These are phyloP conservation scores for Rhopilema esculentum DNA, from an alignment of 30 jellyfish, hydroid and myxozoan species.

Conservation along the genomic window DNA sequence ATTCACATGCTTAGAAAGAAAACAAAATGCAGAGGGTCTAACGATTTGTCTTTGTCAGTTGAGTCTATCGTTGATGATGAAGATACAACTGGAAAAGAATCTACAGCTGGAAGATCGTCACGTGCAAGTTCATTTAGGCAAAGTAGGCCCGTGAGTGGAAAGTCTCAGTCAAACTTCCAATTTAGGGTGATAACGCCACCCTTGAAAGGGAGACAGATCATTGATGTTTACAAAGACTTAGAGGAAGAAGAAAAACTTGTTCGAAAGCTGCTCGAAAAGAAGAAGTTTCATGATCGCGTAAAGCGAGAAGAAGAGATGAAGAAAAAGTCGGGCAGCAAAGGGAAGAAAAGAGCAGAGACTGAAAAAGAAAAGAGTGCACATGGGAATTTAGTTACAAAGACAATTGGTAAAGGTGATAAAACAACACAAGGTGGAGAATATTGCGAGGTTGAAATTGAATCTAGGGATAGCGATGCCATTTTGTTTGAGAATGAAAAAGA, in stretches of 20 bases:
- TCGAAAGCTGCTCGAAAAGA: constrained; percentile 39
- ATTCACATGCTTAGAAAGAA: constrained; percentile 25
- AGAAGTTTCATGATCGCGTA: constrained; percentile 46
- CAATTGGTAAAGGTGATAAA: neutral
- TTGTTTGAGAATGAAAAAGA: neutral
- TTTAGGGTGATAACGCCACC: constrained; percentile 68
- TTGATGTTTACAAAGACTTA: constrained; percentile 56
- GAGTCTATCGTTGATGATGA: constrained; percentile 14
- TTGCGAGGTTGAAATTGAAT: neutral
- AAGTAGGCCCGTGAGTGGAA: constrained; percentile 27
- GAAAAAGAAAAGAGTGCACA: neutral
- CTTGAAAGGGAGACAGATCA: constrained; percentile 49
- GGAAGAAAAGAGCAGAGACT: neutral
- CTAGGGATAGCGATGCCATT: neutral
- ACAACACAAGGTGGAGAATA: neutral
- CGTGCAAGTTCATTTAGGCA: neutral
- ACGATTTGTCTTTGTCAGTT: neutral
- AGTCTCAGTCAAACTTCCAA: neutral
- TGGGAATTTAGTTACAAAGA: neutral
- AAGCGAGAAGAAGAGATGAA: constrained; percentile 34
- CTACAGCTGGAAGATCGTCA: neutral
- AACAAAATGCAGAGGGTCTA: neutral
- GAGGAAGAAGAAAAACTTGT: constrained; percentile 62
- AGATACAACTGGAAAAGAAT: neutral
- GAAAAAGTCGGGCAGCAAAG: neutral